Percentiles rank a stretch among this genome's conserved stretches.
phyloP scores from a whole-genome alignment of 2,888 invertebrate genomes.

The Auanema sp. region DNA sequence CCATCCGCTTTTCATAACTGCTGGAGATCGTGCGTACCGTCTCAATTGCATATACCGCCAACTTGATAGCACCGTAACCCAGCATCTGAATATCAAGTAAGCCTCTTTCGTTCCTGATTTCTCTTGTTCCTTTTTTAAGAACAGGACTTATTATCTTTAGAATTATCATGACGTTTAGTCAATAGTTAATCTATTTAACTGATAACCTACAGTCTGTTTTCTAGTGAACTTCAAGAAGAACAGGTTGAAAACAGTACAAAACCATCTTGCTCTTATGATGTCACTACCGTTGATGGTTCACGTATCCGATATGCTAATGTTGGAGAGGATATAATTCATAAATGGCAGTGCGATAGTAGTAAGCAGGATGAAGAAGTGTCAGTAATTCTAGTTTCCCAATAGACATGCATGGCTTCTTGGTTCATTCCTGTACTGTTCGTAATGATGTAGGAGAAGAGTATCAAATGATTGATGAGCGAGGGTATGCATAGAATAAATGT shows the following conservation, averaged over 20 bases:
- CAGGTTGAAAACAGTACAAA: conserved; percentile 21
- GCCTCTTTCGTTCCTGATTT: conserved; percentile 2
- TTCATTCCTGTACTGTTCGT: conserved; percentile 59
- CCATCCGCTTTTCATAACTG: conserved; percentile 59
- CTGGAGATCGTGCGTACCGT: conserved; percentile 40
- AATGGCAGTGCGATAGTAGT: conserved; percentile 60
- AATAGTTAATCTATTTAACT: neutral
- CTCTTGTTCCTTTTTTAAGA: neutral
- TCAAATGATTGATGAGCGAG: conserved; percentile 57
- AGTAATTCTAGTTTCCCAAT: conserved; percentile 5
- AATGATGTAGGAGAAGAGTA: conserved; percentile 59
- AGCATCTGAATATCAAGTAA: conserved; percentile 50
- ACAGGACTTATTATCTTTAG: neutral
- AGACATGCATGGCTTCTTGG: conserved; percentile 57
- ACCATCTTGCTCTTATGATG: conserved; percentile 47
- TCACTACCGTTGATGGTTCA: conserved; percentile 48
- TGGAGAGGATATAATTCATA: conserved; percentile 57
- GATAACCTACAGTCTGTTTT: conserved; percentile 5
- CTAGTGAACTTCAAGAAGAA: conserved; percentile 30
- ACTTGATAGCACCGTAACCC: conserved; percentile 32
- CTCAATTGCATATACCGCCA: conserved; percentile 58
- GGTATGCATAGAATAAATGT: conserved; percentile 24
- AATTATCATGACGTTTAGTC: neutral
- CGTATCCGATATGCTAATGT: conserved; percentile 55
- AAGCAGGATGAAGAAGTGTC: neutral